Percentiles rank a stretch among this genome's conserved stretches.
These are phyloP conservation scores for Crax fasciolata DNA, from an alignment of 2,797 vertebrate species.

Conservation along the genomic window DNA sequence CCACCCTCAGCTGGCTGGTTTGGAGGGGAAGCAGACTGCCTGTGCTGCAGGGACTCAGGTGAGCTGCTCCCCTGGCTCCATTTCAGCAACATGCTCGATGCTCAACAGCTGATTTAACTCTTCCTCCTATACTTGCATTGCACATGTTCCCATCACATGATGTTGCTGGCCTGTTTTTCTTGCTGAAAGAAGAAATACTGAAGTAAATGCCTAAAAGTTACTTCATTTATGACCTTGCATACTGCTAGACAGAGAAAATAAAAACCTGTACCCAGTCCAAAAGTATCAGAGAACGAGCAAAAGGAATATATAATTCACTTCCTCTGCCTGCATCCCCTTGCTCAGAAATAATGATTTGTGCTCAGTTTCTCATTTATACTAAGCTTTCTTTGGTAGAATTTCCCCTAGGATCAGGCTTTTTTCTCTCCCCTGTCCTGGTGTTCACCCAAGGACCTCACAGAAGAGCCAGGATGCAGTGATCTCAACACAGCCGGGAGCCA, in stretches of 20 bases:
- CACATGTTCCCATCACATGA: conserved; percentile 7
- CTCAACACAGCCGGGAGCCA: not conserved
- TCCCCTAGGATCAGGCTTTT: not conserved
- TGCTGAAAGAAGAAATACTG: not conserved
- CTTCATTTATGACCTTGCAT: not conserved
- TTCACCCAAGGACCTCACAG: not conserved
- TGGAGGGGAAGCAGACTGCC: not conserved
- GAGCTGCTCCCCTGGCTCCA: not conserved
- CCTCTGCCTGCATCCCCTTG: not conserved
- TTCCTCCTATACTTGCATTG: not conserved
- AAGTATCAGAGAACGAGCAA: not conserved
- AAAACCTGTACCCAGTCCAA: not conserved
- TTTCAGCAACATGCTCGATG: conserved; percentile 6
- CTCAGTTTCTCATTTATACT: not conserved
- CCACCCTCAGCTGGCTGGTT: not conserved
- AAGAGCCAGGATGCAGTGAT: not conserved
- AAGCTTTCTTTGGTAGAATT: not conserved
- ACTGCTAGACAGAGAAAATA: not conserved
- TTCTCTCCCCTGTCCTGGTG: not conserved
- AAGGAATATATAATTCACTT: not conserved
- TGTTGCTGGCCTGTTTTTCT: conserved; percentile 15
- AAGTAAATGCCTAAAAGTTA: not conserved
- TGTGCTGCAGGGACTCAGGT: not conserved
- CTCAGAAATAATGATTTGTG: not conserved
- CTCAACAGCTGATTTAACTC: conserved; percentile 33